Base-by-base conservation (phyloP, 2,888 invertebrate genomes). In the Pseudanteris insignis region DNA sequence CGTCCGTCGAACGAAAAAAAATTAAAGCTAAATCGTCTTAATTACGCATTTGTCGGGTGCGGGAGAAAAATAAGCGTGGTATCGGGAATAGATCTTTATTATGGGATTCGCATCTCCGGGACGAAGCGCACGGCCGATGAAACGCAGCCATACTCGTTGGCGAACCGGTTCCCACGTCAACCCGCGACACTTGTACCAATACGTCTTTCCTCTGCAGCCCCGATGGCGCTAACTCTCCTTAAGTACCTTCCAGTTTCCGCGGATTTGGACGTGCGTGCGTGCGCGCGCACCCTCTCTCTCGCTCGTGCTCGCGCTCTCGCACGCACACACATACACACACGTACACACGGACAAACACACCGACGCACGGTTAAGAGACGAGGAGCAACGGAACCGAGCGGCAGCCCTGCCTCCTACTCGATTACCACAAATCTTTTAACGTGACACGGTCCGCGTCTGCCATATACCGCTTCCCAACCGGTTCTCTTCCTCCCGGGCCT, bases 101-200 rank as follows among this genome's bases (percentile, higher is more conserved):
- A 67, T 63, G 55, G 68, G 63, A 48, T 69, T 71, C 66, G 65
- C 69, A 70, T 67, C 70, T 70, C 32, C 9, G 46, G 38, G 18
- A 34, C 66, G 29, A 66, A 70, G 65, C 63, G 64, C 68, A 65
- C 66, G 67, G 57, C 8, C 26, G 5, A n/a, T n/a, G 58, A 51
- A 70, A 70, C 73, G 64, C 64, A 69, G 72, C 71, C 73, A 71
- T 74, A 69, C 72, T 71, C 72, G 71, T 70, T 63, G 64, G 64
- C 62, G 69, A 77, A 77, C 76, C 77, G 75, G 77, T 77, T 76
- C 63, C 50, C 53, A 29, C 55, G 59, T 61, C 61, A 61, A 64
- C 46, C 29, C 53, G 55, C 67, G 67, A 65, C 66, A 68, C 67
- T 70, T 70, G 58, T 69, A 64, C 67, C 64, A 53, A 64, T 51